These are phyloP conservation scores for Heliornis fulica DNA, from an alignment of 2,113 vertebrate genomes.

Conservation along the genomic window DNA sequence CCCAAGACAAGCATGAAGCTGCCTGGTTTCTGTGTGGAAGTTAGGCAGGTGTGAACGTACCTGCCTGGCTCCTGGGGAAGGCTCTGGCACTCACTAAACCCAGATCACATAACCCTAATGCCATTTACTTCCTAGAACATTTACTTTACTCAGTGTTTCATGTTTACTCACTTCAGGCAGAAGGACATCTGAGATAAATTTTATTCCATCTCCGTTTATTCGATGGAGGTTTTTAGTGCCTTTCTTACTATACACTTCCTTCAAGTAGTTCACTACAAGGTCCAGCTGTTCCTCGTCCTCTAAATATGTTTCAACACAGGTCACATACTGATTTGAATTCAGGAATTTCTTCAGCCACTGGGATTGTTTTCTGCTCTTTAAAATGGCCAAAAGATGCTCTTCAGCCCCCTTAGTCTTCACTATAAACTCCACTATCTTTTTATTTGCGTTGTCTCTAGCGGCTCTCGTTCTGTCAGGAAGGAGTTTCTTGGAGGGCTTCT, in stretches of 20 bases:
- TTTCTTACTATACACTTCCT: slow-evolving; percentile 70
- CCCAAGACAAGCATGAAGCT: too few relatives aligned
- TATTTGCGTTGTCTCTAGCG: slow-evolving; percentile 86
- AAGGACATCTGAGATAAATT: slow-evolving; percentile 88
- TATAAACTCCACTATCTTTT: slow-evolving; percentile 88
- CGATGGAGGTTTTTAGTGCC: slow-evolving; percentile 22
- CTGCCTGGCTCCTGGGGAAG: background rate
- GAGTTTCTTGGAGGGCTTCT: slow-evolving; percentile 75
- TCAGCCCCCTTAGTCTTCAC: slow-evolving; percentile 84
- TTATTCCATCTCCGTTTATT: slow-evolving; percentile 70
- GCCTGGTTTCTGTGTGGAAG: too few relatives aligned
- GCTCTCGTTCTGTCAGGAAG: slow-evolving; percentile 88
- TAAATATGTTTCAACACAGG: slow-evolving; percentile 81
- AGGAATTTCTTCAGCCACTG: slow-evolving; percentile 84
- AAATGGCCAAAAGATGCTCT: slow-evolving; percentile 80
- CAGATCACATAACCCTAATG: accelerated
- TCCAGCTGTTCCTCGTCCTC: slow-evolving; percentile 90
- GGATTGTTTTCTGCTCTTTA: slow-evolving; percentile 81
- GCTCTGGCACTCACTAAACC: background rate
- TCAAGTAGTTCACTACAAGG: slow-evolving; percentile 83
- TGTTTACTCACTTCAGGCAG: slow-evolving; percentile 84
- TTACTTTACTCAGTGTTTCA: accelerated
- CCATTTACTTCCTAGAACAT: slow-evolving; percentile 42
- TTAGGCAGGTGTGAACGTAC: too few relatives aligned
- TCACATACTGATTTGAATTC: slow-evolving; percentile 59